phyloP scores from a whole-genome alignment of 2,888 invertebrate genomes.

The Muscina levida region DNA sequence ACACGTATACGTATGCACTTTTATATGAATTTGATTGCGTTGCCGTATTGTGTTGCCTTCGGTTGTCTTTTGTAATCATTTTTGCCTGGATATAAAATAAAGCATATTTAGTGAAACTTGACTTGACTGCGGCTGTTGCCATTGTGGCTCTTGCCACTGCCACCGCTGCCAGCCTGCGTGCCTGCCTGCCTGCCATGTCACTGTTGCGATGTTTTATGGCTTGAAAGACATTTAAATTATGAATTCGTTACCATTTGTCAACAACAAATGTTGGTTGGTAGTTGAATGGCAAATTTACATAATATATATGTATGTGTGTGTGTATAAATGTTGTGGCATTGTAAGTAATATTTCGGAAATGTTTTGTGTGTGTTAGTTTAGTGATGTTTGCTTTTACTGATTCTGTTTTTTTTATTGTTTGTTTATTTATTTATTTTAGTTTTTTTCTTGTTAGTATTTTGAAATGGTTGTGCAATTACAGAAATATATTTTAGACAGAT shows the following conservation, averaged over 20 bases:
- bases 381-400: too few species aligned
- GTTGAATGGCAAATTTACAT: slow-evolving; percentile 33
- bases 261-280: slow-evolving; percentile 45
- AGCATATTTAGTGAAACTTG: not conserved
- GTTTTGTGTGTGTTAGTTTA: too few species aligned
- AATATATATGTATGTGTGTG: too few species aligned
- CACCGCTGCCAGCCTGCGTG: not conserved
- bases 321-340: not conserved
- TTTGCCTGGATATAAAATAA: not conserved
- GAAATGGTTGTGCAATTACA: too few species aligned
- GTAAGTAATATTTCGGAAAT: not conserved
- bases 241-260: slow-evolving; percentile 57
- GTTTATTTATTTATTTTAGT: too few species aligned
- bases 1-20: not conserved
- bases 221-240: slow-evolving; percentile 35
- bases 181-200: not conserved
- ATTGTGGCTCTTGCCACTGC: slow-evolving; percentile 3
- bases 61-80: not conserved
- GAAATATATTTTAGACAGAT: too few species aligned
- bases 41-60: slow-evolving; percentile 8
- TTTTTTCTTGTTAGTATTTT: too few species aligned
- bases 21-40: too few species aligned
- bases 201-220: slow-evolving; percentile 10
- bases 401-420: too few species aligned
- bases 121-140: too few species aligned